Base-by-base conservation (phyloP, 1,140 invertebrate genomes). In the Brachionus koreanus region DNA sequence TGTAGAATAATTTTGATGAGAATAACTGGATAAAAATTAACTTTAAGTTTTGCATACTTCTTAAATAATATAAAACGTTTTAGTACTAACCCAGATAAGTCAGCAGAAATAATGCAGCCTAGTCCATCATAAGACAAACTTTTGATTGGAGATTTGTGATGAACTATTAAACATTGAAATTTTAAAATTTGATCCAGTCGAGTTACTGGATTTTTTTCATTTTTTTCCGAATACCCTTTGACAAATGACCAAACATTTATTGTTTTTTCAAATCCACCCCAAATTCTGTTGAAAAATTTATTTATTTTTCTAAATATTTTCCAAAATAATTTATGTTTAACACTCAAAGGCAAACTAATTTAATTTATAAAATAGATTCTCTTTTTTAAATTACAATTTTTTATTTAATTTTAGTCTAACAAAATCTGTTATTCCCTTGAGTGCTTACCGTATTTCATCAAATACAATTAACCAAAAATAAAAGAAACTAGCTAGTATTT, bases 201-300 rank as follows among this genome's bases (percentile, higher is more conserved):
- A 46, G 23, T 25, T 10, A 6, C 23, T 0, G 39, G 9, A 19
- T 74, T 74, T 25, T 9, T 46, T 46, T 74, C 69, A 29, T 46
- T 46, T 46, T 74, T 43, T 46, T 74, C 69, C 0, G 69, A 74
- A 61, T 61, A 61, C 12, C 49, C 35, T 79, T 35, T 42, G 4
- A 29, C 49, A 35, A 79, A 79, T 39, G 33, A 61, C 76, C 76
- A 79, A 3, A 79, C 76, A 42, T 61, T 42, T 37, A 79, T 79
- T 4, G 29, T 57, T 43, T 79, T 57, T 42, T 79, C 76, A 42
- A 39, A 43, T 4, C 23, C 23, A 37, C 76, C 76, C 49, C 49
- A 79, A 6, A 79, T 57, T 29, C 76, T 79, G 13, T 13, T 35
- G 5, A 6, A 42, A 61, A 57, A 52, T 12, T 49, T 5, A 23